These are phyloP conservation scores for Copsychus sechellarum DNA, from an alignment of 2,113 vertebrate genomes.

Conservation along the genomic window DNA sequence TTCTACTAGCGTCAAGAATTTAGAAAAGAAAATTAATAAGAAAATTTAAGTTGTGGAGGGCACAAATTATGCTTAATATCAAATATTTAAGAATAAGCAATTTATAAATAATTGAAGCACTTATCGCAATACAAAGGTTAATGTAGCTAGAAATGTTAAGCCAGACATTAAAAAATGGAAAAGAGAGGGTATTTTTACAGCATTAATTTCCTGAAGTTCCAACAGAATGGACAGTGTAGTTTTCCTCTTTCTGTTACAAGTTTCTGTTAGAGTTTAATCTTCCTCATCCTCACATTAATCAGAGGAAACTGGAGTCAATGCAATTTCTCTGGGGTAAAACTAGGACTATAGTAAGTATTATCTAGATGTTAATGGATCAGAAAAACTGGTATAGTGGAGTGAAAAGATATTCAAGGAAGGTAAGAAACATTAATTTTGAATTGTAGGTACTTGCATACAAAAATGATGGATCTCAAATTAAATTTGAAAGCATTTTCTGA, in stretches of 20 bases:
- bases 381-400: background rate
- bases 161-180: background rate
- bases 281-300: background rate
- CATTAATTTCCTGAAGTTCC: background rate
- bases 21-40: background rate
- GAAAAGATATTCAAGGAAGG: background rate
- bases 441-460: background rate
- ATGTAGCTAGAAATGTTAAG: conserved; percentile 36
- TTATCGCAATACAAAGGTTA: conserved; percentile 21
- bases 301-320: background rate
- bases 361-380: background rate
- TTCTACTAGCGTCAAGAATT: background rate
- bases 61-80: background rate
- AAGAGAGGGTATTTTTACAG: background rate
- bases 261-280: background rate
- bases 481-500: background rate
- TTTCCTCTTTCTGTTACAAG: background rate
- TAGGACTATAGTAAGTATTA: background rate
- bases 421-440: background rate
- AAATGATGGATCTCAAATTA: background rate
- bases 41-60: background rate
- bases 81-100: background rate
- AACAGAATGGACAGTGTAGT: background rate
- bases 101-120: conserved; percentile 9
- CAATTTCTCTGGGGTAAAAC: background rate